Evolutionary conservation across 2,113 vertebrate species (phyloP).

Genomic region (Trochalopteron elliotii): DNA sequence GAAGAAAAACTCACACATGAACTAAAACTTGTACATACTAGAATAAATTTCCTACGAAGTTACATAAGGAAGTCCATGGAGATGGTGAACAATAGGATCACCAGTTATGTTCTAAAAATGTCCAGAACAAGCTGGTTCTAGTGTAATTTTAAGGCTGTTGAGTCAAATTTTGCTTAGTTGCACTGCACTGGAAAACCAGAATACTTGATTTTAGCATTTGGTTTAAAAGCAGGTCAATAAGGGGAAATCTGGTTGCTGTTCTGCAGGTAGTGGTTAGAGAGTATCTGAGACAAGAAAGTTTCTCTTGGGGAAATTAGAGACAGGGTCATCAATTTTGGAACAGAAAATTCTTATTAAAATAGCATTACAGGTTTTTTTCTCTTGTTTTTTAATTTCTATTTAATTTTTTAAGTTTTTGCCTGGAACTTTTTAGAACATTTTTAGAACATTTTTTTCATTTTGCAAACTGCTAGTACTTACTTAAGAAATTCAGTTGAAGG

Average conservation of each 20-base stretch:
- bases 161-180: neutral
- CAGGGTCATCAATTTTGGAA: neutral
- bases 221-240: neutral
- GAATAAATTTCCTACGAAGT: neutral
- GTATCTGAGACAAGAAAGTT: neutral
- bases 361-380: neutral
- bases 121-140: neutral
- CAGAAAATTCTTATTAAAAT: neutral
- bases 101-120: neutral
- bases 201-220: neutral
- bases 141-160: neutral
- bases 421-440: neutral
- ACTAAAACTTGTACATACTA: neutral
- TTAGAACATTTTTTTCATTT: neutral
- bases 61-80: neutral
- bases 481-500: neutral
- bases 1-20: neutral
- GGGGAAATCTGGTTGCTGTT: neutral
- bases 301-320: neutral
- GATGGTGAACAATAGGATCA: neutral
- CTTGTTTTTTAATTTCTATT: neutral
- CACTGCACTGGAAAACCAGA: neutral
- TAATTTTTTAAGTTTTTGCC: neutral
- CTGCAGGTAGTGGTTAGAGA: neutral
- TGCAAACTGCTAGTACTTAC: neutral